Conservation (phyloP, 2,113 vertebrate species). For the Microtus montanus region DNA sequence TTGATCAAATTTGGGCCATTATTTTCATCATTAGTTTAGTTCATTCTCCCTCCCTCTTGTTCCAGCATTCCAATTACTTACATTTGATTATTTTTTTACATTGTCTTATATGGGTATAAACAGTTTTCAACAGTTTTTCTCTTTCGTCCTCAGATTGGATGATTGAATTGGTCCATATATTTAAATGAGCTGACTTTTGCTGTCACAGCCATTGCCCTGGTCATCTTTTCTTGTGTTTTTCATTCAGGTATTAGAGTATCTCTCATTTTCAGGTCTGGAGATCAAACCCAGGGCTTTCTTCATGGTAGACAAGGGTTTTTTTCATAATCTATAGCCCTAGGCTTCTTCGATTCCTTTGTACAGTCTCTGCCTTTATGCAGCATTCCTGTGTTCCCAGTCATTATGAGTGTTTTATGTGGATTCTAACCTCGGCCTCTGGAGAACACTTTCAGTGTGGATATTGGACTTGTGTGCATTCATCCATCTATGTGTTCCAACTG, state of each 20-base stretch:
- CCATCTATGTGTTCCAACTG: neutral
- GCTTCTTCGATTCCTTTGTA: neutral
- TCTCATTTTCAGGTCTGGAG: neutral
- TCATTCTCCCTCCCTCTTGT: neutral
- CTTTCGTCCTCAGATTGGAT: neutral
- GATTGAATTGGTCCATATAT: neutral
- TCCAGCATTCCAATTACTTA: neutral
- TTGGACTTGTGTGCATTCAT: neutral
- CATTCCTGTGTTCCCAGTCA: neutral
- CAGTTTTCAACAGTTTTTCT: constrained; percentile 16
- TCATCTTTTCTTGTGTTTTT: constrained; percentile 1
- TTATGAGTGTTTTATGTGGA: neutral
- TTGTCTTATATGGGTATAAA: neutral
- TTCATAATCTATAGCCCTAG: neutral
- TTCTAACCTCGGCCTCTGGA: neutral
- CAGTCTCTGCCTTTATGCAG: neutral
- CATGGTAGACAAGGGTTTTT: neutral
- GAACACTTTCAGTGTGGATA: neutral
- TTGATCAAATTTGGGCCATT: neutral
- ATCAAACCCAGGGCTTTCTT: neutral
- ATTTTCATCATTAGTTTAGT: neutral
- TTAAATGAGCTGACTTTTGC: constrained; percentile 6
- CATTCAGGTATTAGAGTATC: constrained; percentile 12
- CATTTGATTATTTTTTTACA: neutral
- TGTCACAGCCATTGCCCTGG: neutral